Evolutionary conservation across 2,888 invertebrate genomes (phyloP).

Genomic region (Pandemis corylana): DNA sequence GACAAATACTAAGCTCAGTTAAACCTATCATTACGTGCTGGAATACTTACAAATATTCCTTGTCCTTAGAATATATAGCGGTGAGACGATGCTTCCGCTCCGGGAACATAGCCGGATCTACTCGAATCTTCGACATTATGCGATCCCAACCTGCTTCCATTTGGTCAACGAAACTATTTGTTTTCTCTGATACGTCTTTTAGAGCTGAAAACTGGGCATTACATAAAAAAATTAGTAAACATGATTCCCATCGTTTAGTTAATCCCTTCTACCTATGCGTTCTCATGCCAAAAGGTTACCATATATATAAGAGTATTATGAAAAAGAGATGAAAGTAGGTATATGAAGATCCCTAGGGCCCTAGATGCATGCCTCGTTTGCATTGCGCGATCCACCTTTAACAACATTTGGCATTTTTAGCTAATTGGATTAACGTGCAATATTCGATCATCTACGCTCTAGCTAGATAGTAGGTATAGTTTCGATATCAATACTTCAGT

Average conservation of each 20-base stretch:
- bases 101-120: slow-evolving; percentile 90
- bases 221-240: slow-evolving; percentile 1
- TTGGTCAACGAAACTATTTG: slow-evolving; percentile 84
- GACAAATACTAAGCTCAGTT: not conserved
- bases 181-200: slow-evolving; percentile 86
- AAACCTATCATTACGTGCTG: not conserved
- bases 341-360: too few species aligned
- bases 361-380: too few species aligned
- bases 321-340: too few species aligned
- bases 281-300: not conserved
- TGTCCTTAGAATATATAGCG: slow-evolving; percentile 95
- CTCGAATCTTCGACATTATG: slow-evolving; percentile 85
- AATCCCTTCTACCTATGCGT: not conserved
- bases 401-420: too few species aligned
- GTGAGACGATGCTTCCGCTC: slow-evolving; percentile 92
- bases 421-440: too few species aligned
- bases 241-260: not conserved
- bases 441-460: too few species aligned
- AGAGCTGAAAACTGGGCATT: slow-evolving; percentile 85
- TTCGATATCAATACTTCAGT: too few species aligned
- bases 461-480: too few species aligned
- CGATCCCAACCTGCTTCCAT: slow-evolving; percentile 84
- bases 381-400: too few species aligned
- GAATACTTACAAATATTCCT: slow-evolving; percentile 93
- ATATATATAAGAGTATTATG: too few species aligned